Conservation (phyloP, 2,113 vertebrate genomes). For the Thryonomys swinderianus region DNA sequence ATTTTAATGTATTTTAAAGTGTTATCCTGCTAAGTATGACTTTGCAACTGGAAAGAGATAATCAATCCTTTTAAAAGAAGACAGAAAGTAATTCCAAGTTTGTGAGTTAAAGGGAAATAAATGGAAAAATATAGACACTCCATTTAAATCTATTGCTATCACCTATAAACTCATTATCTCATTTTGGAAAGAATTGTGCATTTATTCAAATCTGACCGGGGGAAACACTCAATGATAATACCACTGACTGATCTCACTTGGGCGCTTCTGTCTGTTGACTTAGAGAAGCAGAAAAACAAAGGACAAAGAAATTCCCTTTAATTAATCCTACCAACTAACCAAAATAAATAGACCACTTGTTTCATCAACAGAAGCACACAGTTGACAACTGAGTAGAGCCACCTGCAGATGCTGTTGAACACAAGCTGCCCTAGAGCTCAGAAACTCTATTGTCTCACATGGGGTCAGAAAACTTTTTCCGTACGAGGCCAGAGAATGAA, state of each 20-base stretch:
- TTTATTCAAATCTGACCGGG: not conserved
- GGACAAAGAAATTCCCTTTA: constrained; percentile 72
- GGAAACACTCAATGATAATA: not conserved
- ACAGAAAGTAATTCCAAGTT: constrained; percentile 21
- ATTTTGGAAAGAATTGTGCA: constrained; percentile 46
- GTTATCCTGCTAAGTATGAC: not conserved
- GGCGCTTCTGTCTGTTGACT: constrained; percentile 40
- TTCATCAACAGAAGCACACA: constrained; percentile 67
- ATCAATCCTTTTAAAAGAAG: constrained; percentile 25
- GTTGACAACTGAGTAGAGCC: constrained; percentile 68
- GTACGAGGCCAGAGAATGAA: not conserved
- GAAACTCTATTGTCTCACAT: constrained; percentile 50
- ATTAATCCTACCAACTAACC: constrained; percentile 68
- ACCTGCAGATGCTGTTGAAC: constrained; percentile 65
- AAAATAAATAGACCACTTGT: constrained; percentile 73
- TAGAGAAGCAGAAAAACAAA: constrained; percentile 66
- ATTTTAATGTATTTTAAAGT: constrained; percentile 9
- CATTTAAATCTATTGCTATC: constrained; percentile 36
- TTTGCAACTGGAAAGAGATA: constrained; percentile 35
- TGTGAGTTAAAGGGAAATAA: not conserved
- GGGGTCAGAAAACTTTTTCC: not conserved
- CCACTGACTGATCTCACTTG: not conserved
- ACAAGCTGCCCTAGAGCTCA: constrained; percentile 36
- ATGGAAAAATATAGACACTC: not conserved
- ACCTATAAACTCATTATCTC: constrained; percentile 28